Percentiles rank a stretch among this genome's conserved stretches.
These are phyloP conservation scores for Alouatta palliata DNA, from an alignment of 2,113 vertebrate species.

Conservation along the genomic window DNA sequence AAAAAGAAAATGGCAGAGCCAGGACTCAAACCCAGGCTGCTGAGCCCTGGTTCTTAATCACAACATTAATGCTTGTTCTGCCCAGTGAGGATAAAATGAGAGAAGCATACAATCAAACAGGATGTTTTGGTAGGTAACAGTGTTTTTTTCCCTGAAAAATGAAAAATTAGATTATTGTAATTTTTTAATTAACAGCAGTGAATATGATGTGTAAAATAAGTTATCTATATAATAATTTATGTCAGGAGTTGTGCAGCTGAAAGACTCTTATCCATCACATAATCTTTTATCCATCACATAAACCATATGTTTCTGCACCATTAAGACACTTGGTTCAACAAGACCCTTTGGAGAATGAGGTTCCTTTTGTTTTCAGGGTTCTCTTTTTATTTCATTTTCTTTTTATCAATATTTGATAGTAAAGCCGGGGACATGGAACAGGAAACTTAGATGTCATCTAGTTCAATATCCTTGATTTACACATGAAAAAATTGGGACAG, in stretches of 20 bases:
- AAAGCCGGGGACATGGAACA: neutral
- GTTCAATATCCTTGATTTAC: neutral
- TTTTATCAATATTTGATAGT: neutral
- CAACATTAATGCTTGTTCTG: neutral
- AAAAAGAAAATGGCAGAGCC: neutral
- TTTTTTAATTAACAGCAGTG: neutral
- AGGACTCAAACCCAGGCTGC: neutral
- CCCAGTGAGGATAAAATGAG: neutral
- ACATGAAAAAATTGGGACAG: neutral
- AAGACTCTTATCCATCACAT: neutral
- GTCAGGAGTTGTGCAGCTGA: neutral
- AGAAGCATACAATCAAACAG: neutral
- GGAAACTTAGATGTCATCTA: neutral
- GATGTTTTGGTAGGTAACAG: neutral
- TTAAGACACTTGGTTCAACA: neutral
- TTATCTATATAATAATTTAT: neutral
- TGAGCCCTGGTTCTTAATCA: neutral
- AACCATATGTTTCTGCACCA: neutral
- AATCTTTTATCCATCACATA: neutral
- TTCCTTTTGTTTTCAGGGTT: neutral
- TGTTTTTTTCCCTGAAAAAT: neutral
- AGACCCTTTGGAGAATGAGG: neutral
- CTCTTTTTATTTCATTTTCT: neutral
- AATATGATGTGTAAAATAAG: neutral
- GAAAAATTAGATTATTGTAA: neutral